Base-by-base conservation (phyloP, 2,888 invertebrate genomes). In the Crocallis elinguaria region DNA sequence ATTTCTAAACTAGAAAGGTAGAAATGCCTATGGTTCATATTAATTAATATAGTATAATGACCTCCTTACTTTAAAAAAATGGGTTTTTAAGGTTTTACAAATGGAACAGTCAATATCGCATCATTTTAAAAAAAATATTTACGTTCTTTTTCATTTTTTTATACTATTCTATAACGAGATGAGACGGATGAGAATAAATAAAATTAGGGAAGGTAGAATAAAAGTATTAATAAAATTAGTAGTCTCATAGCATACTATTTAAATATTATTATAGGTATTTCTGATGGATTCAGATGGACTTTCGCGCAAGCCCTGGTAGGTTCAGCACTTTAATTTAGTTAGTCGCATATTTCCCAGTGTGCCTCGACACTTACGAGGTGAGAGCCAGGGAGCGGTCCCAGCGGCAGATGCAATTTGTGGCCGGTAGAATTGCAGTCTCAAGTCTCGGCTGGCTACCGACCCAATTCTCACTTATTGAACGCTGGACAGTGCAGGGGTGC, bases 361-460 rank as follows among this genome's bases (percentile, higher is more conserved):
- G 42, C 29, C 48, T 33, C 35, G 21, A 39, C 46, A 41, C 37
- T 43, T 17, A 33, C 52, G 64, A 71, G 62, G 75, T 69, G 71
- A 64, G 67, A 69, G 62, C 65, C 58, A 59, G 0, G 37, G 12
- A 23, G 37, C 37, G 37, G 37, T 23, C 36, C 13, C 64, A 49
- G 65, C 71, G 64, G 73, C 69, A 79, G 84, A 86, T 86, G 82
- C 82, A 87, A 87, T 88, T 88, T 87, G 79, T 66, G 77, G 73
- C 58, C 49, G 64, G 64, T 71, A 73, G 79, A 78, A 82, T 80
- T 82, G 81, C 79, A 79, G 68, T 60, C 65, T 60, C 71, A 66
- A 67, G 64, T 53, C 64, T 49, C 52, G 52, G 44, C 60, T 41
- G 45, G 38, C 56, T 58, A 61, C 53, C 61, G 61, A 54, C 63